Evolutionary conservation across 2,797 vertebrate genomes (phyloP), one percentile per base, ranked within the genome.

Genomic region (Onychomys torridus): DNA sequence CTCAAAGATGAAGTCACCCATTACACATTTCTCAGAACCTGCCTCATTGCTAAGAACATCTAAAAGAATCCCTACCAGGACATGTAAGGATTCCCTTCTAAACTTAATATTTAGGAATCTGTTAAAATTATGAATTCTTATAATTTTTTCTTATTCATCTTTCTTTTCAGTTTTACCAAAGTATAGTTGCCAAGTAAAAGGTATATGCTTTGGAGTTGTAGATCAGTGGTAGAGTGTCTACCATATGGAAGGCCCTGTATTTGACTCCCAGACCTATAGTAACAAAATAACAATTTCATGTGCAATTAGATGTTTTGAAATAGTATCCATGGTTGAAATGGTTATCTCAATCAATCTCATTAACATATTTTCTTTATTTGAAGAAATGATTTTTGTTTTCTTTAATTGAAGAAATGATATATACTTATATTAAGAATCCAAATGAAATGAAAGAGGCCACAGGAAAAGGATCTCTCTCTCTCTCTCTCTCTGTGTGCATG

Each of bases 381-480:
- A 55, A 55, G 52, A 55, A 55, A 55, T 55, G 16, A 55, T 55
- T 55, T 55, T 55, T 55, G 14, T 75, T 75, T 75, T 75, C 71
- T 75, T 75, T 76, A 73, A 59, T 0, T 55, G 87, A 89, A 78
- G 69, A 78, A 69, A 34, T 69, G 46, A 69, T 52, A 13, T 65
- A 87, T 13, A 87, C 19, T 81, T 40, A 77, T 23, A 81, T 88
- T 46, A 93, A 89, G 71, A 71, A 83, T 81, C 59, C 63, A 89
- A 91, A 71, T 2, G 73, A 52, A 93, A 93, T 32, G 67, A 90
- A 90, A 92, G 34, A 14, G 37, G 37, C 43, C n/a, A 59, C 25
- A 34, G 73, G 90, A 69, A 52, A 90, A 78, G 40, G 46, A 19
- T 46, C 83, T 32, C 7, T 71, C 17, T 52, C 32, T n/a, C 71